phyloP scores from a whole-genome alignment of 2,888 invertebrate species.

The Drosophila borealis region DNA sequence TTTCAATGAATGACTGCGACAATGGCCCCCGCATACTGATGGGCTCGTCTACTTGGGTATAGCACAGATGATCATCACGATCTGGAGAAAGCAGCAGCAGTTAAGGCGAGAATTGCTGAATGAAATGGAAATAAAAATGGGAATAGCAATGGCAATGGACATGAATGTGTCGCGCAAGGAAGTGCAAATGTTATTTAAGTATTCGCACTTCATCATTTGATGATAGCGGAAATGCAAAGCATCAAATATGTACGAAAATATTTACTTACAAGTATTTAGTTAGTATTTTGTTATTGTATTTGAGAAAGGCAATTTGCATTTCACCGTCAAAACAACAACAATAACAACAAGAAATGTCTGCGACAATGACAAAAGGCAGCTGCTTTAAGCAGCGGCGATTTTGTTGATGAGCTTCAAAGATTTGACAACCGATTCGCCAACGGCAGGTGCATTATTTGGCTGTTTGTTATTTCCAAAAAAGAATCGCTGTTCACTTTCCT shows the following conservation, averaged over 20 bases:
- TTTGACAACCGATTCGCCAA: conserved; percentile 57
- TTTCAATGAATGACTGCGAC: conserved; percentile 67
- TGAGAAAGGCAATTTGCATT: conserved; percentile 76
- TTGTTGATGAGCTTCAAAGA: conserved; percentile 69
- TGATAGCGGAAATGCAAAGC: conserved; percentile 54
- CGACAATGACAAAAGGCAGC: conserved; percentile 66
- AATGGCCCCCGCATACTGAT: conserved; percentile 70
- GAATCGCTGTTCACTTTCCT: conserved; percentile 64
- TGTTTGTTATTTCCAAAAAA: conserved; percentile 34
- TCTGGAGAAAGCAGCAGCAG: conserved; percentile 63
- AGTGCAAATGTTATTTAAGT: conserved; percentile 49
- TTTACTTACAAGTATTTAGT: conserved; percentile 24
- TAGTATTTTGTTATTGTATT: conserved; percentile 14
- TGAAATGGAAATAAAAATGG: conserved; percentile 52
- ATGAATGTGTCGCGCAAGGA: conserved; percentile 38
- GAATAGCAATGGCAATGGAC: conserved; percentile 16
- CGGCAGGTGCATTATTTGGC: conserved; percentile 65
- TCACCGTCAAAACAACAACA: conserved; percentile 42
- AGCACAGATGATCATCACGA: conserved; percentile 64
- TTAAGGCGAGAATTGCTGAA: conserved; percentile 69
- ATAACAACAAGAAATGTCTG: conserved; percentile 10
- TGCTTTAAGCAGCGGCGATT: conserved; percentile 39
- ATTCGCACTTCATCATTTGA: conserved; percentile 26
- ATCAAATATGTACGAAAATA: conserved; percentile 38
- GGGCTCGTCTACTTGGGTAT: conserved; percentile 30